Percentiles rank a stretch among this genome's conserved stretches.
Conservation (phyloP, 2,888 invertebrate species). For the Idaea dimidiata region DNA sequence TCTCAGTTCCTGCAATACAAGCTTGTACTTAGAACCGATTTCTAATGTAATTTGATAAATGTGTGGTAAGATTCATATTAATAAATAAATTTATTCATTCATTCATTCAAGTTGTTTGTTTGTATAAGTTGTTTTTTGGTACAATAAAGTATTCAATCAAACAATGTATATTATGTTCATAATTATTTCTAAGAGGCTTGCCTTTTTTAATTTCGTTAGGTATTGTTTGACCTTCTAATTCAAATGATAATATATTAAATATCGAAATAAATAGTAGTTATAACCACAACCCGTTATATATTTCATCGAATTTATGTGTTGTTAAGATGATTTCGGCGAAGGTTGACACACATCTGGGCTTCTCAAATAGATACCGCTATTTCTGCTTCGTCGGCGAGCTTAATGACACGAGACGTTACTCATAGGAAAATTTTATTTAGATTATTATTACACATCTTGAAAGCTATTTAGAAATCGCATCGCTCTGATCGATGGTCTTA, state of each 20-base stretch:
- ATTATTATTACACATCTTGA: conserved; percentile 49
- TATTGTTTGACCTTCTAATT: not conserved
- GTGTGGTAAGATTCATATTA: too few species aligned
- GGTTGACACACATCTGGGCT: conserved; percentile 70
- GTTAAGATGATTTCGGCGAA: conserved; percentile 59
- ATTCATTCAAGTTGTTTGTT: too few species aligned
- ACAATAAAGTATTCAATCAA: too few species aligned
- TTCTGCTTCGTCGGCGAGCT: conserved; percentile 57
- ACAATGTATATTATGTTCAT: too few species aligned
- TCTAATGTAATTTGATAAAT: too few species aligned
- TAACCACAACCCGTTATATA: conserved; percentile 39
- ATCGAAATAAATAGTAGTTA: conserved; percentile 3
- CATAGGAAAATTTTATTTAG: conserved; percentile 54
- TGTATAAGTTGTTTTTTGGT: too few species aligned
- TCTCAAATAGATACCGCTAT: conserved; percentile 66
- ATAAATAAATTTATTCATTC: too few species aligned
- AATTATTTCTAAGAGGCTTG: too few species aligned
- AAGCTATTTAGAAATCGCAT: conserved; percentile 28
- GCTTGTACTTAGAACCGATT: too few species aligned
- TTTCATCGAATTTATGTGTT: conserved; percentile 44
- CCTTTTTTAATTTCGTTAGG: not conserved
- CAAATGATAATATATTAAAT: not conserved
- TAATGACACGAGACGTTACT: conserved; percentile 65
- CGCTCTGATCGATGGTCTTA: conserved; percentile 15
- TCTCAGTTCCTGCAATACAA: too few species aligned